A percentile compares a stretch with the other conserved stretches of the same genome.
Evolutionary conservation across 2,113 vertebrate species (phyloP).

Genomic region (Jacana jacana): DNA sequence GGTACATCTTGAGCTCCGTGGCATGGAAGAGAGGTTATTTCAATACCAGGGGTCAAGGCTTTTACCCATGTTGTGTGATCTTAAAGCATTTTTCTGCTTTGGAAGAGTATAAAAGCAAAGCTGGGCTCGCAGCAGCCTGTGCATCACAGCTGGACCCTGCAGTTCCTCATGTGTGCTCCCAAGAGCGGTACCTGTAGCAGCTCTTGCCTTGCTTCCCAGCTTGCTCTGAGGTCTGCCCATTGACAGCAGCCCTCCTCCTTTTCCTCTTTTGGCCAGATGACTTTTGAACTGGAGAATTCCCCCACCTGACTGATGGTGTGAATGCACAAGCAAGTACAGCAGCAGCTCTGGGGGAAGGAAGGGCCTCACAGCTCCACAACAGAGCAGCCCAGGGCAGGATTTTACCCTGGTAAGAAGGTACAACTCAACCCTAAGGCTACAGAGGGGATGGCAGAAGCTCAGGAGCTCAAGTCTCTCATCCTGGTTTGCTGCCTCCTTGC

Average conservation of each 20-base stretch:
- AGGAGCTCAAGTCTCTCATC: neutral
- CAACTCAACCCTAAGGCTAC: neutral
- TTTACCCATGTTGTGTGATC: neutral
- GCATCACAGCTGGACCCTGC: neutral
- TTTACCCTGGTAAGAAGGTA: neutral
- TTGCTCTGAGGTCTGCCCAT: accelerated
- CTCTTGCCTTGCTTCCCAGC: neutral
- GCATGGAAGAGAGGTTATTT: neutral
- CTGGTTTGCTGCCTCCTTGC: neutral
- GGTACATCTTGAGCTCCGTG: neutral
- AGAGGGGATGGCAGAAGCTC: neutral
- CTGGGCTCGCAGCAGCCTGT: neutral
- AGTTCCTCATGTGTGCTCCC: neutral
- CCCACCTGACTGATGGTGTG: accelerated
- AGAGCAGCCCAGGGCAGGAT: neutral
- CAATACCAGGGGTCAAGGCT: neutral
- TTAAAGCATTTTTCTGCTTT: neutral
- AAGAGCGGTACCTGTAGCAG: neutral
- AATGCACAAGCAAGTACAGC: neutral
- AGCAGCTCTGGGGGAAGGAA: neutral
- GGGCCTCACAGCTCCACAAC: neutral
- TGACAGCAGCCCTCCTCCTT: neutral
- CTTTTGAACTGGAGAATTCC: neutral
- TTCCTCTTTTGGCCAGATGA: neutral
- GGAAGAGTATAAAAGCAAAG: neutral